phyloP scores from a whole-genome alignment of 2,113 vertebrate species.

The Donacobius atricapilla region DNA sequence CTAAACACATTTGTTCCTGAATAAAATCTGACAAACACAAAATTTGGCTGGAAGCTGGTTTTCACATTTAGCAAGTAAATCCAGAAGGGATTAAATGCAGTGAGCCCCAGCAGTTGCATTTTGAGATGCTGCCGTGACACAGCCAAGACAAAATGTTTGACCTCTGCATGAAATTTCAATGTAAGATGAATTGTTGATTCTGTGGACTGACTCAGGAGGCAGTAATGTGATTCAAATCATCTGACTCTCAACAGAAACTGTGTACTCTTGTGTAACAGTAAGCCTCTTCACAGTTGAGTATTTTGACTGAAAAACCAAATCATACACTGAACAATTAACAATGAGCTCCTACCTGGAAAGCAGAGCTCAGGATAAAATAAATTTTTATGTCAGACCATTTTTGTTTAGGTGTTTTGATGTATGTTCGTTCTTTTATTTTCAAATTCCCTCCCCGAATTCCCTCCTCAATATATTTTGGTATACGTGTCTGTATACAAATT shows the following conservation, averaged over 20 bases:
- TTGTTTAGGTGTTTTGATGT: neutral
- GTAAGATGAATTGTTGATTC: neutral
- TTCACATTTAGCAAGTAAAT: neutral
- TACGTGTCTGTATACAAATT: neutral
- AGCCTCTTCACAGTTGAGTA: neutral
- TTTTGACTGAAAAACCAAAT: slow-evolving; percentile 15
- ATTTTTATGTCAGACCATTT: neutral
- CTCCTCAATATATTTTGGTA: neutral
- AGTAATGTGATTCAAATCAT: slow-evolving; percentile 9
- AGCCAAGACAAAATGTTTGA: neutral
- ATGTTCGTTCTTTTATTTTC: neutral
- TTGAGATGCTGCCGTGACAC: neutral
- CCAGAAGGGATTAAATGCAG: neutral
- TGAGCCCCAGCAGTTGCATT: neutral
- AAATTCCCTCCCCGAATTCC: neutral
- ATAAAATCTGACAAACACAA: neutral
- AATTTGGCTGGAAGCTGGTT: neutral
- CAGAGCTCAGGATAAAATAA: neutral
- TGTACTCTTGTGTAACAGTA: neutral
- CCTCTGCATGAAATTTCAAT: neutral
- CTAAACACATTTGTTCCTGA: neutral
- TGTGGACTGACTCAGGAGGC: slow-evolving; percentile 1
- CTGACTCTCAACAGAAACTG: slow-evolving; percentile 2
- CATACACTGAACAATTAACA: neutral
- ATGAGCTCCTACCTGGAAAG: neutral